These are phyloP conservation scores for Drosophila anomalipes DNA, from an alignment of 2,888 invertebrate genomes.

Conservation along the genomic window DNA sequence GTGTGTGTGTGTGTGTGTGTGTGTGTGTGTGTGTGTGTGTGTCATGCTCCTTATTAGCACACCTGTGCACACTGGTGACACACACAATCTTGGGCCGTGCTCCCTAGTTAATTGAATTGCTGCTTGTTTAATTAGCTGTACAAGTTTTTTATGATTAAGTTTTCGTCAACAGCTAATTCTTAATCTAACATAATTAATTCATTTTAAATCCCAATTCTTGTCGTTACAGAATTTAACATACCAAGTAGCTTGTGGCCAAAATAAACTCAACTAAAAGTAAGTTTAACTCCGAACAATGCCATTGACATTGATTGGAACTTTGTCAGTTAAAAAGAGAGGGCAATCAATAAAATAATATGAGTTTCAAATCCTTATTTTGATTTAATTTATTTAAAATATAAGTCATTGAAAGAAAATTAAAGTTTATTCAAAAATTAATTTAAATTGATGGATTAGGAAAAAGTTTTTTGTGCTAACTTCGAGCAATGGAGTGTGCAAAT, in stretches of 20 bases:
- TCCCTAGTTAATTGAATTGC: conserved; percentile 75
- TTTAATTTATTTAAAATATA: not conserved
- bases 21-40: conserved; percentile 25
- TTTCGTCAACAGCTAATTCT: conserved; percentile 44
- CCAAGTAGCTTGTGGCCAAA: conserved; percentile 15
- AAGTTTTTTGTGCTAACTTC: not conserved
- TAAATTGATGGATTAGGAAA: not conserved
- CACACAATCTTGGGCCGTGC: conserved; percentile 22
- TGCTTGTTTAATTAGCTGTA: conserved; percentile 71
- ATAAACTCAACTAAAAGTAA: conserved; percentile 31
- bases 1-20: conserved; percentile 18
- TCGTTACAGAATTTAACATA: conserved; percentile 51
- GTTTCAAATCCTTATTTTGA: not conserved
- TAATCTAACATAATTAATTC: conserved; percentile 58
- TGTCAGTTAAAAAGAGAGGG: not conserved
- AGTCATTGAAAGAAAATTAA: not conserved
- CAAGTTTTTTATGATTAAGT: conserved; percentile 57
- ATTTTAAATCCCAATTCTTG: conserved; percentile 22
- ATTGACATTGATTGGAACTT: not conserved
- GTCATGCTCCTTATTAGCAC: conserved; percentile 62
- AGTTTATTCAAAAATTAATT: not conserved
- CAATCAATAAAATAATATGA: not conserved
- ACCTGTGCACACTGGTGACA: conserved; percentile 64
- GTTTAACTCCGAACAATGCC: not conserved
- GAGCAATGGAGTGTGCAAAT: not conserved